A percentile compares a stretch with the other conserved stretches of the same genome.
Evolutionary conservation across 2,113 vertebrate genomes (phyloP).

Genomic region (Forbesichthys papilliferus): DNA sequence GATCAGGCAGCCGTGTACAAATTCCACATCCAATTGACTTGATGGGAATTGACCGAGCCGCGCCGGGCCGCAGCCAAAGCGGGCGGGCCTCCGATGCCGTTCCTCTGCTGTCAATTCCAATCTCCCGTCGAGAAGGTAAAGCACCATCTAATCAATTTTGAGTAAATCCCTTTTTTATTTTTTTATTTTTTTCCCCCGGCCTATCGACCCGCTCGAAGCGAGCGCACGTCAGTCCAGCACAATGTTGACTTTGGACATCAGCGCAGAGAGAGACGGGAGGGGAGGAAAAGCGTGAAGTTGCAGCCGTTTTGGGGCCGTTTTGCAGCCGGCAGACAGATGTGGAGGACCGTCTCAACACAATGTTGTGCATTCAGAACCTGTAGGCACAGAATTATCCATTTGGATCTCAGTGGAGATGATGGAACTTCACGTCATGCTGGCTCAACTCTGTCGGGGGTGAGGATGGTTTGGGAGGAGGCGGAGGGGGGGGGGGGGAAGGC

Average conservation of each 20-base stretch:
- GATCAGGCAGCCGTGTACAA: conserved; percentile 70
- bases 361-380: too few species aligned
- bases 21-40: conserved; percentile 67
- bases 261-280: background rate
- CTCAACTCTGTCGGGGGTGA: too few species aligned
- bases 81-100: conserved; percentile 44
- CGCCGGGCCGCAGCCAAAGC: conserved; percentile 28
- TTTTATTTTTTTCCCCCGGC: background rate
- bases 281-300: background rate
- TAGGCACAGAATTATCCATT: too few species aligned
- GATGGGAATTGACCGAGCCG: conserved; percentile 70
- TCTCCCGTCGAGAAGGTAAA: conserved; percentile 54
- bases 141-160: conserved; percentile 59
- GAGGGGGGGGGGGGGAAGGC: background rate
- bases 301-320: too few species aligned
- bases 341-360: too few species aligned
- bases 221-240: conserved; percentile 32
- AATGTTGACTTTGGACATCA: background rate
- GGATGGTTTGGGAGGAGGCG: background rate
- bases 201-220: conserved; percentile 51
- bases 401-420: too few species aligned
- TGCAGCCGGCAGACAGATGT: too few species aligned
- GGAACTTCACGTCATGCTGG: too few species aligned
- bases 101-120: conserved; percentile 60
- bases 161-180: conserved; percentile 57